Conservation (phyloP, 1,140 invertebrate genomes). For the Cydia amplana region DNA sequence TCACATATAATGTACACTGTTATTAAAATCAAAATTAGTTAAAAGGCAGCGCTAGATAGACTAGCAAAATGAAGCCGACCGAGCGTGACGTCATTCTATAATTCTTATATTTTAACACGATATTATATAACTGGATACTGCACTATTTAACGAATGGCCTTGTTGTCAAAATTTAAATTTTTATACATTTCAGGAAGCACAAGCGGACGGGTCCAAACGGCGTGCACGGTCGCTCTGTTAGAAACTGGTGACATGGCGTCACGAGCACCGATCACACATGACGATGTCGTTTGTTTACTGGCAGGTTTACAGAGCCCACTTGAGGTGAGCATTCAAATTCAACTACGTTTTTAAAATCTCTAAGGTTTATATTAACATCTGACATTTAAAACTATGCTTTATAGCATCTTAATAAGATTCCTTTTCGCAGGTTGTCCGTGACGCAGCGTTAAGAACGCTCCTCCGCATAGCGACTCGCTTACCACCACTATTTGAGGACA, state of each 20-base stretch:
- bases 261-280: slow-evolving; percentile 80
- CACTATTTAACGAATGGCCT: no score
- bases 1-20: no score
- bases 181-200: slow-evolving; percentile 78
- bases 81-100: no score
- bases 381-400: background rate
- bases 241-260: slow-evolving; percentile 87
- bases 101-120: no score
- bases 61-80: no score
- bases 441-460: slow-evolving; percentile 88
- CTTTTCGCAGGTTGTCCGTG: slow-evolving; percentile 83
- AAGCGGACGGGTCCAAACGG: slow-evolving; percentile 85
- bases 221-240: slow-evolving; percentile 87
- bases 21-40: no score
- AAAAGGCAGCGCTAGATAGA: no score
- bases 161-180: background rate
- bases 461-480: slow-evolving; percentile 83
- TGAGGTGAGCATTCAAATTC: background rate
- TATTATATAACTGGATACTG: no score
- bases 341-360: background rate
- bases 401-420: background rate
- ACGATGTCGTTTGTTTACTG: slow-evolving; percentile 90
- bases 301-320: slow-evolving; percentile 85
- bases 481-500: slow-evolving; percentile 82
- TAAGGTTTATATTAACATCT: background rate